Percentiles rank a stretch among this genome's conserved stretches.
phyloP scores from a whole-genome alignment of 2,797 vertebrate genomes.

The Peromyscus nudipes region DNA sequence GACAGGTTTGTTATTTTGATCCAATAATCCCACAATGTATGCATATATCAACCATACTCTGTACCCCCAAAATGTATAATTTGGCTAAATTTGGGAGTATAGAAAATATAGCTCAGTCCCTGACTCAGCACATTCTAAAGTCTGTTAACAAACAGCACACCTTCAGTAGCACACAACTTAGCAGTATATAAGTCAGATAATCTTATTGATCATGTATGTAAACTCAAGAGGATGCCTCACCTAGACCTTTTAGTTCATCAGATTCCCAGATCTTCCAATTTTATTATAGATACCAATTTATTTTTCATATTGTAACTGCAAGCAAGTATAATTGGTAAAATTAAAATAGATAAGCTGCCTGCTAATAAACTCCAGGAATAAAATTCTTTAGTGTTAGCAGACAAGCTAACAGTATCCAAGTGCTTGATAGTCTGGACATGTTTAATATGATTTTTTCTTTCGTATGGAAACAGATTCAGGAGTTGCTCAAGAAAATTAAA shows the following conservation, averaged over 20 bases:
- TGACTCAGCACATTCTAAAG: neutral
- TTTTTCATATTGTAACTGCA: slow-evolving; percentile 57
- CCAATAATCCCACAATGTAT: neutral
- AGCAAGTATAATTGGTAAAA: slow-evolving; percentile 53
- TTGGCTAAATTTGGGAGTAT: neutral
- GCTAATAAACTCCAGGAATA: slow-evolving; percentile 23
- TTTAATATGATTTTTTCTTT: slow-evolving; percentile 59
- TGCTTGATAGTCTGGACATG: neutral
- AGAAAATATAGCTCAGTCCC: neutral
- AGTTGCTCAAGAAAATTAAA: slow-evolving; percentile 48
- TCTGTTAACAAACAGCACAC: neutral
- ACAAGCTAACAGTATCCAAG: slow-evolving; percentile 1
- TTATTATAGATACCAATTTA: neutral
- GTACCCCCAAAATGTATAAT: neutral
- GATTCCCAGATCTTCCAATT: slow-evolving; percentile 41
- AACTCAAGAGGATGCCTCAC: neutral
- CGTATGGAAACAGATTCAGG: slow-evolving; percentile 42
- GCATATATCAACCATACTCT: neutral
- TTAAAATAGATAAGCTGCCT: slow-evolving; percentile 55
- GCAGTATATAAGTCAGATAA: neutral
- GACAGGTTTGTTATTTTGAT: neutral
- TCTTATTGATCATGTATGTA: slow-evolving; percentile 38
- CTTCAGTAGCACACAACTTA: slow-evolving; percentile 9
- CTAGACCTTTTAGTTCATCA: slow-evolving; percentile 33
- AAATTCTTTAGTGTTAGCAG: neutral